phyloP scores from a whole-genome alignment of 1,140 invertebrate genomes.

The Drosophila orena region DNA sequence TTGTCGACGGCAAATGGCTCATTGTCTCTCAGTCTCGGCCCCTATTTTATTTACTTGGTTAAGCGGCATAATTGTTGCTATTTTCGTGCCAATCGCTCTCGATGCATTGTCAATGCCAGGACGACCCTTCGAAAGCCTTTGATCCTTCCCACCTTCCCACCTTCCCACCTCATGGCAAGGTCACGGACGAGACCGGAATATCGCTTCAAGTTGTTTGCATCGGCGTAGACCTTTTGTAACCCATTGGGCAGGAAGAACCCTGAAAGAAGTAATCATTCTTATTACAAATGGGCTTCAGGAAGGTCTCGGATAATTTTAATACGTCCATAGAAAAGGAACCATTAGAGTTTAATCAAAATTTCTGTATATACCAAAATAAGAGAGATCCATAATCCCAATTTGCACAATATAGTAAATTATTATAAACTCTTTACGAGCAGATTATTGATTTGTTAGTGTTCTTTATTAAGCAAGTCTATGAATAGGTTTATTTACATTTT shows the following conservation, averaged over 20 bases:
- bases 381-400: too few relatives aligned
- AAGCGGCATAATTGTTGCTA: conserved; percentile 77
- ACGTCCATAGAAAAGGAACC: too few relatives aligned
- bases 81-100: conserved; percentile 66
- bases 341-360: too few relatives aligned
- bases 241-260: conserved; percentile 30
- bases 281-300: conserved; percentile 5
- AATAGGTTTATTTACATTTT: not conserved
- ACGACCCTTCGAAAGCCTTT: conserved; percentile 59
- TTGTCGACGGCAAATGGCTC: conserved; percentile 45
- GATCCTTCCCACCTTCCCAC: conserved; percentile 44
- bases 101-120: conserved; percentile 78
- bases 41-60: conserved; percentile 74
- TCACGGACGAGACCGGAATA: conserved; percentile 41
- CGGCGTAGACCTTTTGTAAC: conserved; percentile 28
- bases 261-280: conserved; percentile 1
- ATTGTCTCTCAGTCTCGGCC: conserved; percentile 31
- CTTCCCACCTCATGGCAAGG: conserved; percentile 34
- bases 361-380: too few relatives aligned
- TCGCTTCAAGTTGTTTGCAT: conserved; percentile 31
- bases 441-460: too few relatives aligned
- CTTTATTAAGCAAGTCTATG: not conserved
- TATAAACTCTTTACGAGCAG: too few relatives aligned
- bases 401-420: too few relatives aligned
- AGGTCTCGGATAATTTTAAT: not conserved